A percentile compares a stretch with the other conserved stretches of the same genome.
Evolutionary conservation across 1,140 invertebrate genomes (phyloP).

Genomic region (Drosophila guanche): DNA sequence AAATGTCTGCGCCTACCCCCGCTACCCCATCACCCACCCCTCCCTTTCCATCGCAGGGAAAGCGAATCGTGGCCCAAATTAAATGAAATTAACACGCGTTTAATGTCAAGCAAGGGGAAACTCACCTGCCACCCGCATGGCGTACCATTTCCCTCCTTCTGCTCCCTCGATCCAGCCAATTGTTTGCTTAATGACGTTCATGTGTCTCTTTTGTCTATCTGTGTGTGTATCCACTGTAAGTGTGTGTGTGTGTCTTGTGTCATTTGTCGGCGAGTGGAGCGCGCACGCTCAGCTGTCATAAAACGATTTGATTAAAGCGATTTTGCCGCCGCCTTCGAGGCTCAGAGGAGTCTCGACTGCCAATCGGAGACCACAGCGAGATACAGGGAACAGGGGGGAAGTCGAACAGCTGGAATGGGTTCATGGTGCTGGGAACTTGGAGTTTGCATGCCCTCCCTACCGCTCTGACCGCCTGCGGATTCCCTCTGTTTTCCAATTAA

Average conservation of each 20-base stretch:
- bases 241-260: slow-evolving; percentile 43
- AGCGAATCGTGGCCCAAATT: slow-evolving; percentile 65
- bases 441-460: slow-evolving; percentile 5
- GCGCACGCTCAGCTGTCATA: slow-evolving; percentile 61
- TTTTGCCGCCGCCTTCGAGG: slow-evolving; percentile 52
- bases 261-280: slow-evolving; percentile 57
- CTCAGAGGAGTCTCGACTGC: slow-evolving; percentile 11
- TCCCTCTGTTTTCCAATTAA: slow-evolving; percentile 69
- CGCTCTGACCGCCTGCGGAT: no score
- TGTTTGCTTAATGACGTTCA: slow-evolving; percentile 78
- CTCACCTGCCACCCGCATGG: slow-evolving; percentile 65
- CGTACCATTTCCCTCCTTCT: neutral
- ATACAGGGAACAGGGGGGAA: neutral
- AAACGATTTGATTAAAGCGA: slow-evolving; percentile 80
- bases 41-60: neutral
- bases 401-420: slow-evolving; percentile 45
- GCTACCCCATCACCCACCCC: neutral
- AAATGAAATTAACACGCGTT: slow-evolving; percentile 81
- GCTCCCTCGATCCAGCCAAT: slow-evolving; percentile 16
- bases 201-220: slow-evolving; percentile 56
- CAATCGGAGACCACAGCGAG: neutral
- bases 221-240: slow-evolving; percentile 24
- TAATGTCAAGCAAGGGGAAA: slow-evolving; percentile 65
- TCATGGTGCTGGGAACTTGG: slow-evolving; percentile 22
- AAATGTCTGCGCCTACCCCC: slow-evolving; percentile 25